phyloP scores from a whole-genome alignment of 2,113 vertebrate species.

The Eublepharis macularius region DNA sequence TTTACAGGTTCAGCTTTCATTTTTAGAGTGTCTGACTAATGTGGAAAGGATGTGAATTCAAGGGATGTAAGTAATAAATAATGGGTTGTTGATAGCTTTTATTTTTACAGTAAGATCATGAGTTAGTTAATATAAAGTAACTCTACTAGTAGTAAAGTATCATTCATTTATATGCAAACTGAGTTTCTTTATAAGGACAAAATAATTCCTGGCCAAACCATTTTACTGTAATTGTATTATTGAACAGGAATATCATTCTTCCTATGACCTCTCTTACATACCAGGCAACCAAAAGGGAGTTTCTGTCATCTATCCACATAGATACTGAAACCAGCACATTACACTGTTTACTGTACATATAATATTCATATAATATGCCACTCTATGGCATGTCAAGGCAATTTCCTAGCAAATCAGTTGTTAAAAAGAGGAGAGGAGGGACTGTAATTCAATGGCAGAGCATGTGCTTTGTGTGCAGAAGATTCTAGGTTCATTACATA shows the following conservation, averaged over 20 bases:
- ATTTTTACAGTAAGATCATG: constrained; percentile 12
- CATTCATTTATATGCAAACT: neutral
- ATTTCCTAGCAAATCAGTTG: no score
- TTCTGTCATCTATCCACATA: no score
- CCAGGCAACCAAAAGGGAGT: no score
- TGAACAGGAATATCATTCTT: neutral
- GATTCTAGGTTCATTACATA: no score
- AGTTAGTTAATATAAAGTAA: constrained; percentile 13
- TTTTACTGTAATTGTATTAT: neutral
- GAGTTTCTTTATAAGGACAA: neutral
- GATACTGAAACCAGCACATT: no score
- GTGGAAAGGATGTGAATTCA: constrained; percentile 56
- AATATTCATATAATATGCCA: no score
- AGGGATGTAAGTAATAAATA: constrained; percentile 41
- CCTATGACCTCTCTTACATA: neutral
- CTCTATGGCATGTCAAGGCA: no score
- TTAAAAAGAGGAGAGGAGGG: no score
- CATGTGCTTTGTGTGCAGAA: no score
- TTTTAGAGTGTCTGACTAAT: constrained; percentile 52
- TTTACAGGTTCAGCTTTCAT: constrained; percentile 62
- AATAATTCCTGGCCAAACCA: neutral
- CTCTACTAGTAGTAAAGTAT: neutral
- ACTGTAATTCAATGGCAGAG: no score
- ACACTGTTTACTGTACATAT: no score
- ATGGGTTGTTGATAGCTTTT: constrained; percentile 37